These are phyloP conservation scores for Ylistrum balloti DNA, from an alignment of 1,140 invertebrate species.

Conservation along the genomic window DNA sequence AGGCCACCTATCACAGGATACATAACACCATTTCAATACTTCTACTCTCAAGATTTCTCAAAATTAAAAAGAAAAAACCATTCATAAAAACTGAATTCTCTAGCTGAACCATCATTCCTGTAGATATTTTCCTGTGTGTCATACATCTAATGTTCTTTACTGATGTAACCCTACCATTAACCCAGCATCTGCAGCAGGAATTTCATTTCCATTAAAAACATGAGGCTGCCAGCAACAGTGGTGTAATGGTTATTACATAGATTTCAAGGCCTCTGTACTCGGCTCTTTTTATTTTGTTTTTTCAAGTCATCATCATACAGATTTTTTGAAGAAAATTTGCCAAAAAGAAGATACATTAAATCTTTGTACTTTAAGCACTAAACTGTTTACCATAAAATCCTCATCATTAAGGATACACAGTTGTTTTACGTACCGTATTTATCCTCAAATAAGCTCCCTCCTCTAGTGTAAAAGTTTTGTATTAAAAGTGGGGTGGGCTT, in stretches of 20 bases:
- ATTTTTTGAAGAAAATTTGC: conserved; percentile 20
- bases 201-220: conserved; percentile 30
- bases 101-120: neutral
- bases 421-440: too few species aligned
- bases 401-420: too few species aligned
- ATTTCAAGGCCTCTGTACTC: neutral
- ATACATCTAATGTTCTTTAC: neutral
- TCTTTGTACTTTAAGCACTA: too few species aligned
- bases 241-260: conserved; percentile 13
- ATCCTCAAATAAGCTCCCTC: too few species aligned
- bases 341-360: too few species aligned
- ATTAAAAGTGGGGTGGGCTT: too few species aligned
- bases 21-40: too few species aligned
- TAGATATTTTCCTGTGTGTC: neutral
- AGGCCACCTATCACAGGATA: too few species aligned
- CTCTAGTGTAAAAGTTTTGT: too few species aligned
- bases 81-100: neutral
- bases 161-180: neutral
- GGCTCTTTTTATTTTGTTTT: neutral
- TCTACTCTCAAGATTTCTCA: too few species aligned
- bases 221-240: neutral
- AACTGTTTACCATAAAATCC: too few species aligned
- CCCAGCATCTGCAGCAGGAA: conserved; percentile 9
- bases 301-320: neutral
- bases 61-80: too few species aligned